phyloP scores from a whole-genome alignment of 2,797 vertebrate species.

The Luscinia megarhynchos region DNA sequence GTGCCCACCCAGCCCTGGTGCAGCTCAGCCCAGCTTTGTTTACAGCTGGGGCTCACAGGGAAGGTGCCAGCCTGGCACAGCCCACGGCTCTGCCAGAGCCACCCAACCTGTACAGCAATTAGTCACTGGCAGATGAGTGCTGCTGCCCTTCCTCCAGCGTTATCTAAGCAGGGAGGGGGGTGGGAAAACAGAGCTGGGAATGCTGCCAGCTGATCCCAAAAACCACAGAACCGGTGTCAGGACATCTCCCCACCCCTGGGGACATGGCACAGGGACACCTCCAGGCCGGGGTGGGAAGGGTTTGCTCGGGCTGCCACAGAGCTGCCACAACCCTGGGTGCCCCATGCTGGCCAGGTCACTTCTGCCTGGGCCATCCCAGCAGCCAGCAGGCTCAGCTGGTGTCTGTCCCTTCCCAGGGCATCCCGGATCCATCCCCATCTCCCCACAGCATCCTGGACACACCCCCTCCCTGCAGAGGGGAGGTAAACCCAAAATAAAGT shows the following conservation, averaged over 20 bases:
- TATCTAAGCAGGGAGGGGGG: not conserved
- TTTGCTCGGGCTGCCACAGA: not conserved
- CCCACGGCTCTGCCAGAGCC: not conserved
- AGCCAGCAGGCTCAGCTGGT: fast-evolving
- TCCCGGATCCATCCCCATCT: not conserved
- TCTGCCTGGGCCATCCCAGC: not conserved
- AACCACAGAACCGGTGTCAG: fast-evolving
- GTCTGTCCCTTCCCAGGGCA: not conserved
- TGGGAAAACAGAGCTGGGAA: not conserved
- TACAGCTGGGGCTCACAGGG: fast-evolving
- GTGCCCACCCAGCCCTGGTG: not conserved
- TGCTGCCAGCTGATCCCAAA: not conserved
- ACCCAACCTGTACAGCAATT: constrained; percentile 36
- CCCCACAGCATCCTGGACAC: not conserved
- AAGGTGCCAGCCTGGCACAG: not conserved
- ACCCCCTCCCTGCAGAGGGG: not conserved
- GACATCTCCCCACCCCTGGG: fast-evolving
- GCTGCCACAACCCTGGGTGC: not conserved
- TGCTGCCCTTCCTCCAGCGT: not conserved
- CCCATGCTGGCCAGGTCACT: fast-evolving
- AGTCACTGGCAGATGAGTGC: not conserved
- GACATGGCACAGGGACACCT: not conserved
- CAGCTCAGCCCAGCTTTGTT: not conserved
- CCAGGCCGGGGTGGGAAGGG: fast-evolving
- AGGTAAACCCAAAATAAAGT: not conserved